These are phyloP conservation scores for Labeo calbasu DNA, from an alignment of 2,797 vertebrate species.

Conservation along the genomic window DNA sequence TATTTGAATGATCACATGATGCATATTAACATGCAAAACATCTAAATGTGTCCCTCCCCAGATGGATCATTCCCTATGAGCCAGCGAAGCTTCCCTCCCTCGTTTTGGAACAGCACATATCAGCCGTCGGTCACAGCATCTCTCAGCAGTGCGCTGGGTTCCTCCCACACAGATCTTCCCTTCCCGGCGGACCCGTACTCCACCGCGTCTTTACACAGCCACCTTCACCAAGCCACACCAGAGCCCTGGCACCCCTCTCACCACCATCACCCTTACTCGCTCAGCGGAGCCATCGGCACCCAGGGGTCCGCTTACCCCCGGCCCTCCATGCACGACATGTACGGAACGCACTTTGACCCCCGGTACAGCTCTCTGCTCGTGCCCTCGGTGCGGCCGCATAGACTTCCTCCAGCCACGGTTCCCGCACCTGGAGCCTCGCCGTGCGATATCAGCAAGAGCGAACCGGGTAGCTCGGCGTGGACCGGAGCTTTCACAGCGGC, in stretches of 20 bases:
- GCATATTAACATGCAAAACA: neutral
- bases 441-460: constrained; percentile 90
- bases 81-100: constrained; percentile 94
- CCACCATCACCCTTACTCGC: constrained; percentile 88
- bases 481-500: constrained; percentile 83
- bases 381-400: constrained; percentile 89
- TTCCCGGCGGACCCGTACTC: constrained; percentile 90
- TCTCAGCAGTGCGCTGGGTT: constrained; percentile 81
- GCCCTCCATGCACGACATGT: constrained; percentile 90
- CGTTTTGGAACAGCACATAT: constrained; percentile 98
- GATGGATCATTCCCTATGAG: constrained; percentile 94
- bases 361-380: constrained; percentile 91
- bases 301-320: constrained; percentile 87
- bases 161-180: constrained; percentile 88
- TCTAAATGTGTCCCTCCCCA: constrained; percentile 52
- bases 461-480: constrained; percentile 84
- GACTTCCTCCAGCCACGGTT: constrained; percentile 82
- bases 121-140: constrained; percentile 84
- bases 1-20: neutral
- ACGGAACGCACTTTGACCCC: constrained; percentile 90
- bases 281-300: constrained; percentile 82
- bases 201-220: constrained; percentile 85
- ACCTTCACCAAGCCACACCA: constrained; percentile 89
- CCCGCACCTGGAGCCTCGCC: constrained; percentile 82
- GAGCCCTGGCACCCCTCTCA: constrained; percentile 93